Conservation (phyloP, 1,140 invertebrate genomes). For the Calephelis virginiensis region DNA sequence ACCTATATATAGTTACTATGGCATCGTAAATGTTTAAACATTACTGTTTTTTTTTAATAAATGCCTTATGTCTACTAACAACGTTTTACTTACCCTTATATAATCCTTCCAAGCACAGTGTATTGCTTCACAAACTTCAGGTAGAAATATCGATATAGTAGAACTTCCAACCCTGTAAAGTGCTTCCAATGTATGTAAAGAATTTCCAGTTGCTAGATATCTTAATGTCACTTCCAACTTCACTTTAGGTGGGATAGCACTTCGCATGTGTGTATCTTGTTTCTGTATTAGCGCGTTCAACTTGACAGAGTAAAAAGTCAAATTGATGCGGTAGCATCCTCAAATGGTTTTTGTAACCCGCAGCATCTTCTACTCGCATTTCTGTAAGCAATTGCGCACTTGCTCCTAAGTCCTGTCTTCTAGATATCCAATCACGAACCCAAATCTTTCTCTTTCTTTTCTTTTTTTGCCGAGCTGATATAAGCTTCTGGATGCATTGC, state of each 20-base stretch:
- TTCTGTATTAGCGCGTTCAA: slow-evolving; percentile 25
- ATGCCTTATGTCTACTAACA: not conserved
- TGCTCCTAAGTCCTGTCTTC: slow-evolving; percentile 2
- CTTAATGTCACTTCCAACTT: slow-evolving; percentile 29
- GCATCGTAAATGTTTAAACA: too few species aligned
- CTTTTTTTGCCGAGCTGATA: not conserved
- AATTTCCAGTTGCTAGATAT: slow-evolving; percentile 31
- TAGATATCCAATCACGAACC: too few species aligned
- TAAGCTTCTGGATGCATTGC: slow-evolving; percentile 5
- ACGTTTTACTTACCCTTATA: slow-evolving; percentile 8
- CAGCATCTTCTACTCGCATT: slow-evolving; percentile 16
- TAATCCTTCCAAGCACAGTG: not conserved
- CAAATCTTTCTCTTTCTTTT: slow-evolving; percentile 17
- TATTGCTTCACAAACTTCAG: slow-evolving; percentile 19
- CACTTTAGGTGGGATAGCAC: slow-evolving; percentile 25
- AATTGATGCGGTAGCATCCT: slow-evolving; percentile 24
- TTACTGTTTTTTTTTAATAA: not conserved
- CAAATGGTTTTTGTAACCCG: slow-evolving; percentile 26
- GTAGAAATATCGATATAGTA: slow-evolving; percentile 25
- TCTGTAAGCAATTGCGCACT: slow-evolving; percentile 17
- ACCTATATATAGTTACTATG: too few species aligned
- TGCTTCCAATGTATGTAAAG: slow-evolving; percentile 23
- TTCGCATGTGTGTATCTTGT: slow-evolving; percentile 25
- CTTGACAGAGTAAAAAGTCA: slow-evolving; percentile 22
- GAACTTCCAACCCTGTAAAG: slow-evolving; percentile 25